Percentiles rank a stretch among this genome's conserved stretches.
phyloP scores from a whole-genome alignment of 1,140 invertebrate species.

The Drosophila jambulina region DNA sequence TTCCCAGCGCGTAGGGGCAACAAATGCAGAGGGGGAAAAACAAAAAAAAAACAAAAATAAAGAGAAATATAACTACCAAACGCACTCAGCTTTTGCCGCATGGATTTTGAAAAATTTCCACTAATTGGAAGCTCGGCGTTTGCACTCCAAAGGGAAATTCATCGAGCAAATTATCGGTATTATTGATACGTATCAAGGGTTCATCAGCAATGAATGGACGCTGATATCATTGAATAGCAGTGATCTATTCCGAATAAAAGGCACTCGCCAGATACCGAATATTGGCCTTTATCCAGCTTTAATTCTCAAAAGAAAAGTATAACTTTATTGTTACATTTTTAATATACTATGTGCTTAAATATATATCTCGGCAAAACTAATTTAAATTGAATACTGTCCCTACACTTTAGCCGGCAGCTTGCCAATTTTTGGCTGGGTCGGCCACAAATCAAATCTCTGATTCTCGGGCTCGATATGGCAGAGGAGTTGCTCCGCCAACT shows the following conservation, averaged over 20 bases:
- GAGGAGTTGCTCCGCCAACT: constrained; percentile 20
- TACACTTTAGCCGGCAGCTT: not conserved
- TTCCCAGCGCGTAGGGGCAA: constrained; percentile 14
- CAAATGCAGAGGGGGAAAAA: not conserved
- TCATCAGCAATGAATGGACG: constrained; percentile 2
- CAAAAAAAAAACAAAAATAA: not conserved
- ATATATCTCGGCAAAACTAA: not conserved
- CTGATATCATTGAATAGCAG: not conserved
- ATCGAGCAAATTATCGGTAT: constrained; percentile 28
- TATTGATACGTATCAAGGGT: constrained; percentile 14
- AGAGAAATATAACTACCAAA: constrained; percentile 13
- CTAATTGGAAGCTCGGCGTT: constrained; percentile 66
- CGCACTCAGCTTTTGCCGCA: constrained; percentile 19
- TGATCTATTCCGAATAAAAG: not conserved
- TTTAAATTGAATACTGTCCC: constrained; percentile 14
- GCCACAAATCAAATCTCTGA: constrained; percentile 47
- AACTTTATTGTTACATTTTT: not conserved
- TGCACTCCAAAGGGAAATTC: constrained; percentile 46
- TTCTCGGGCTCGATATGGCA: constrained; percentile 35
- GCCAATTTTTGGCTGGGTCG: constrained; percentile 3
- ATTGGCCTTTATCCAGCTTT: too few relatives aligned
- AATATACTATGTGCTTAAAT: not conserved
- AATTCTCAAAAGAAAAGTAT: not conserved
- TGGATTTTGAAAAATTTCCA: constrained; percentile 53
- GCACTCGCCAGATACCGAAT: not conserved